Evolutionary conservation across 2,797 vertebrate species (phyloP), one percentile per base, ranked within the genome.

Genomic region (Cryptoblepharus egeriae): DNA sequence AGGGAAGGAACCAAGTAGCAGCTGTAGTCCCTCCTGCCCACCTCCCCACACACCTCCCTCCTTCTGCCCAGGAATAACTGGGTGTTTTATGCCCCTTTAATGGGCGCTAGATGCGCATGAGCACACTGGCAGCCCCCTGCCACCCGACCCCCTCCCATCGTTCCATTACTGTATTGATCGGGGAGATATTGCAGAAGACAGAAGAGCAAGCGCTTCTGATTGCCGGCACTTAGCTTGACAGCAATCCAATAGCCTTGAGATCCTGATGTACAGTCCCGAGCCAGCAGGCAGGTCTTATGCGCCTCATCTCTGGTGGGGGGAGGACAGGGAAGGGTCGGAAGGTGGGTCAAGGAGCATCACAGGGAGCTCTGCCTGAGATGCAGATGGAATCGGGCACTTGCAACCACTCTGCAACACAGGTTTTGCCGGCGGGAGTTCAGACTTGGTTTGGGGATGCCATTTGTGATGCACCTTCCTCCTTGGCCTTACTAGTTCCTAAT

Each of bases 161-260:
- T 77, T 84, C 82, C 82, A 84, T 84, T 84, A 79, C 63, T 15
- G 82, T 89, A 84, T 78, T 70, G 80, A 82, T 82, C 42, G 61
- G 37, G 11, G 63, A 86, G 69, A 78, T 67, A 86, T 72, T 83
- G 82, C 75, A 79, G 69, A 65, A 74, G 52, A 76, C 65, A 77
- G 82, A 77, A 79, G 75, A 78, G 37, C 32, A 80, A 42, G 61
- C 24, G 30, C 2, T 4, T 1, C 24, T 2, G 9, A 73, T 52
- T 75, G 60, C 60, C 8, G 39, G 76, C 82, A 84, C 77, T 84
- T 84, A 84, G 76, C 77, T 58, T 84, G 82, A 84, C 82, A 84
- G 82, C 82, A 79, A 84, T 79, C 76, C 82, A 28, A 84, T 84
- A 68, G 82, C 76, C 76, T 84, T 79, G 77, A 74, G 77, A 37